Percentiles rank a stretch among this genome's conserved stretches.
Evolutionary conservation across 2,797 vertebrate genomes (phyloP).

Genomic region (Trachurus trachurus): DNA sequence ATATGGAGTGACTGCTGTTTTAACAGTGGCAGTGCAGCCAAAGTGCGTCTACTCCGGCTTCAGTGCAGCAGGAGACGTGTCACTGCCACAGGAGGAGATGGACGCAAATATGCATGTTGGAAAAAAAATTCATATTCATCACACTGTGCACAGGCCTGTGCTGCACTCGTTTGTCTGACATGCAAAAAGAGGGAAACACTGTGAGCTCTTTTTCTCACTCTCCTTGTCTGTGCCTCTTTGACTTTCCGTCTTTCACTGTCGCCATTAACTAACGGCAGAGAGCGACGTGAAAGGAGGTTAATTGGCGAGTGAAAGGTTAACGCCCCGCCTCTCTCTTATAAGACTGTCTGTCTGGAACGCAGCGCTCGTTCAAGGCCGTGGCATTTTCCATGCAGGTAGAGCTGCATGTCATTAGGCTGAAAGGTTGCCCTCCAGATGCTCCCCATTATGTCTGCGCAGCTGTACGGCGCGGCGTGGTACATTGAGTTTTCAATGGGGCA

Average conservation of each 20-base stretch:
- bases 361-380: constrained; percentile 33
- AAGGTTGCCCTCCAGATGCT: constrained; percentile 62
- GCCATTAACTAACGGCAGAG: constrained; percentile 51
- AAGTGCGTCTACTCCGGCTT: not conserved
- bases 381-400: constrained; percentile 55
- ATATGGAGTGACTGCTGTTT: constrained; percentile 13
- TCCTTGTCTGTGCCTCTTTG: constrained; percentile 12
- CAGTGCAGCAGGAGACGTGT: not conserved
- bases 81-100: not conserved
- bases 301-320: constrained; percentile 60
- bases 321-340: constrained; percentile 3
- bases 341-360: constrained; percentile 44
- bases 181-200: not conserved
- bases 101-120: not conserved
- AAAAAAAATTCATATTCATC: not conserved
- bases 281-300: constrained; percentile 52
- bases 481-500: constrained; percentile 64
- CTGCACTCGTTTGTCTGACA: not conserved
- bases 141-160: not conserved
- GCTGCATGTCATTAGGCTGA: constrained; percentile 61
- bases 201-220: not conserved
- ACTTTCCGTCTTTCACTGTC: constrained; percentile 37
- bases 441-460: constrained; percentile 56
- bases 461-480: constrained; percentile 48
- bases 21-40: not conserved